Evolutionary conservation across 2,888 invertebrate genomes (phyloP).

Genomic region (Leucozona laternaria): DNA sequence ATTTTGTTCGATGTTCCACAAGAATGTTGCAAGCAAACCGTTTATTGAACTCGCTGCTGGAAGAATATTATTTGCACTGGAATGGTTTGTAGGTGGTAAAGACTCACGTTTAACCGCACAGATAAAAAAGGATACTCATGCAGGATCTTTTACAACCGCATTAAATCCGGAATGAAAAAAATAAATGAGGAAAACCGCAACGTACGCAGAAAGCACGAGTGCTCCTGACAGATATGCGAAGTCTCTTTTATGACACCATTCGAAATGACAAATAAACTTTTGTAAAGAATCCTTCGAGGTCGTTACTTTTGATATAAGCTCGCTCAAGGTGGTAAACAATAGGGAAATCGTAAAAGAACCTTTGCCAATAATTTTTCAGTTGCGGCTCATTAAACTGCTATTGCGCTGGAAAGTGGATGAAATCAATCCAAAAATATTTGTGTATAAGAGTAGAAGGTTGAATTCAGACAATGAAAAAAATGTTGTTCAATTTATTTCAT

Average conservation of each 20-base stretch:
- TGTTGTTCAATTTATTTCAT: not conserved
- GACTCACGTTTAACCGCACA: slow-evolving; percentile 60
- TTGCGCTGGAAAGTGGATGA: not conserved
- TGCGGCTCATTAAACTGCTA: slow-evolving; percentile 16
- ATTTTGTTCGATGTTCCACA: slow-evolving; percentile 19
- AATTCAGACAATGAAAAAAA: slow-evolving; percentile 2
- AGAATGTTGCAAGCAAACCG: slow-evolving; percentile 53
- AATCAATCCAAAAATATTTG: not conserved
- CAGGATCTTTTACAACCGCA: slow-evolving; percentile 71
- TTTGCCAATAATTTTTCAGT: not conserved
- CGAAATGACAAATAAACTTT: slow-evolving; percentile 67
- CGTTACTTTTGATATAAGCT: slow-evolving; percentile 55
- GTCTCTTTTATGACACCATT: slow-evolving; percentile 68
- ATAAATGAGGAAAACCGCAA: slow-evolving; percentile 16
- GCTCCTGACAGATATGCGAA: slow-evolving; percentile 55
- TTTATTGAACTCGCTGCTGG: slow-evolving; percentile 21
- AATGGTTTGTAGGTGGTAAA: slow-evolving; percentile 45
- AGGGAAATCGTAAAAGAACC: slow-evolving; percentile 42
- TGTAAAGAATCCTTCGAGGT: slow-evolving; percentile 54
- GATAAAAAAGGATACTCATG: slow-evolving; percentile 54
- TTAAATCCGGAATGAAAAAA: slow-evolving; percentile 34
- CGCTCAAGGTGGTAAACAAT: slow-evolving; percentile 18
- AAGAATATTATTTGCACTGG: not conserved
- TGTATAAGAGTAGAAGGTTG: not conserved
- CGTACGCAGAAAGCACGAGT: slow-evolving; percentile 59